phyloP scores from a whole-genome alignment of 23 tunicate genomes.

The Diplosoma virens region DNA sequence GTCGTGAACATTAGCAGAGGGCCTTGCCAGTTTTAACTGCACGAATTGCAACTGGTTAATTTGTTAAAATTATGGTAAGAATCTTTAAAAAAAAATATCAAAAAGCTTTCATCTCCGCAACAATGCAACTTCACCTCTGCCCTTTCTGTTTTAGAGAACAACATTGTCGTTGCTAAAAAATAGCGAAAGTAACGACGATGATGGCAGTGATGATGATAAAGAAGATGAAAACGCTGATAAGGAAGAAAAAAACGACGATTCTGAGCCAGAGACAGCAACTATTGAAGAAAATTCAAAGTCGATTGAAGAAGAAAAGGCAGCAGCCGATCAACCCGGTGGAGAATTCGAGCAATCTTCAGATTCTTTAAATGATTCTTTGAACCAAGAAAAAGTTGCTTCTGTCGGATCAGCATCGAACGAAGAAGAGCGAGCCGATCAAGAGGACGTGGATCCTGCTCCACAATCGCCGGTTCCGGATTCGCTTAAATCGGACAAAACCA shows the following conservation, averaged over 20 bases:
- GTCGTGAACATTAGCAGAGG: too few relatives aligned
- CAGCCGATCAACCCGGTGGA: not conserved
- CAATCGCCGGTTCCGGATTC: not conserved
- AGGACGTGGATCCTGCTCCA: not conserved
- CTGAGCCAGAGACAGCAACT: not conserved
- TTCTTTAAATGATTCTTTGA: not conserved
- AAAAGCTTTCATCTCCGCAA: too few relatives aligned
- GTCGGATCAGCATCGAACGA: not conserved
- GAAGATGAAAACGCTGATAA: not conserved
- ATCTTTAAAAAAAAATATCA: too few relatives aligned
- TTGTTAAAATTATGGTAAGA: too few relatives aligned
- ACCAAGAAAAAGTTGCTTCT: not conserved
- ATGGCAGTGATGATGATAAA: slow-evolving; percentile 9
- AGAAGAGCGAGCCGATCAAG: not conserved
- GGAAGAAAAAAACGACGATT: not conserved
- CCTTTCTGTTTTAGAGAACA: too few relatives aligned
- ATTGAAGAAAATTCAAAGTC: not conserved
- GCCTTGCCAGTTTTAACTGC: too few relatives aligned
- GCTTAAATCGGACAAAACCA: not conserved
- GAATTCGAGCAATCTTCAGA: not conserved
- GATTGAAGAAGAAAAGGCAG: not conserved
- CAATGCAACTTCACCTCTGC: too few relatives aligned
- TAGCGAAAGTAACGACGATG: not conserved
- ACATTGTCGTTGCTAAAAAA: not conserved
- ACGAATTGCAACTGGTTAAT: too few relatives aligned